Evolutionary conservation across 2,888 invertebrate species (phyloP), one percentile per base, ranked within the genome.

Genomic region (Zele albiditarsus): DNA sequence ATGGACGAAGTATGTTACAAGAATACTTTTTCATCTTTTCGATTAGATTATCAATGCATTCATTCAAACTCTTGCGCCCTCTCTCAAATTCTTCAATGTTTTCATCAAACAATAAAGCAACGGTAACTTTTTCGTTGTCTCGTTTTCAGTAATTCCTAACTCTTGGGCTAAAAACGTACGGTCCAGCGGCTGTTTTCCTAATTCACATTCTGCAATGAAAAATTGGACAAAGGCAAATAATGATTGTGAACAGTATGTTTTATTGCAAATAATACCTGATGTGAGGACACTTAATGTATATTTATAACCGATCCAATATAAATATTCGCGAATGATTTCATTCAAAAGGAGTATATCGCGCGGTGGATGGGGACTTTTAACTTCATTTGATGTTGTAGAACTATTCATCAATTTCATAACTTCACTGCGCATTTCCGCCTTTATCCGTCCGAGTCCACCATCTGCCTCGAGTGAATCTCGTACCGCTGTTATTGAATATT

Each of bases 281-380:
- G 87, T 83, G 88, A 93, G 89, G 33, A 92, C 91, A 0, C 91
- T 91, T 0, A 91, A 90, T 0, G 93, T 92, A 80, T 94, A 94
- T 31, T 93, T 89, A 81, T 94, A 94, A 0, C 94, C 94, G 81
- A 93, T 93, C 94, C 94, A 94, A 79, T 92, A 91, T 3, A 94
- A 86, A 84, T 94, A 94, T 84, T 94, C 94, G 75, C 92, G 88
- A 5, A 94, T 90, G 0, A 94, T 89, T 83, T 94, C 93, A 81
- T 94, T 94, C 60, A 94, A 89, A 0, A 94, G 87, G 49, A 91
- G 57, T 31, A 89, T 81, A 75, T 89, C 84, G 20, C 84, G 83
- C 16, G 88, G 83, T 25, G 82, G 80, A 42, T 84, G 84, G 10
- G 85, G 83, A 46, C 77, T 77, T 63, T 83, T 84, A 6, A 76